Percentiles rank a stretch among this genome's conserved stretches.
Evolutionary conservation across 2,797 vertebrate genomes (phyloP).

Genomic region (Bovichtus variegatus): DNA sequence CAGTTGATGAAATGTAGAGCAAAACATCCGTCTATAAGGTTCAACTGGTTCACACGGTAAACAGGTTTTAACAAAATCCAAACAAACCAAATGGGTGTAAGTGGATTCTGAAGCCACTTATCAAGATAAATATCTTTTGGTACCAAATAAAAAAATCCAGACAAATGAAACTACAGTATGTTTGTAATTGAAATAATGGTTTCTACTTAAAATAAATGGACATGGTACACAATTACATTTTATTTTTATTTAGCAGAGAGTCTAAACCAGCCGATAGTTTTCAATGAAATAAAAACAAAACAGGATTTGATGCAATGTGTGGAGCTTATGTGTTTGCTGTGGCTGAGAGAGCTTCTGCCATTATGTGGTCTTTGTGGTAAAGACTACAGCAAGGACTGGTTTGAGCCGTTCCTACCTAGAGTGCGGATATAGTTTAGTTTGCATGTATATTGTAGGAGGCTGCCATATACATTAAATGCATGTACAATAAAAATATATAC

Average conservation of each 20-base stretch:
- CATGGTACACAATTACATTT: neutral
- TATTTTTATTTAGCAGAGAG: no score
- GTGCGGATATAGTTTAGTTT: slow-evolving; percentile 10
- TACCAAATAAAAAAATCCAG: neutral
- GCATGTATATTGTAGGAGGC: neutral
- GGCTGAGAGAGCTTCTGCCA: neutral
- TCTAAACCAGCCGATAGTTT: neutral
- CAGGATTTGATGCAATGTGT: neutral
- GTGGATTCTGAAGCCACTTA: neutral
- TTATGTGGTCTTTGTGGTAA: neutral
- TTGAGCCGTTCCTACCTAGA: neutral
- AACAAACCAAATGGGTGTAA: neutral
- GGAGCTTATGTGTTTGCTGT: slow-evolving; percentile 1
- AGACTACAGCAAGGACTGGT: no score
- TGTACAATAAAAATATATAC: neutral
- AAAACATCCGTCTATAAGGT: neutral
- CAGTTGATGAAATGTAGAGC: neutral
- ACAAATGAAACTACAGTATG: neutral
- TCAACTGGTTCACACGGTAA: neutral
- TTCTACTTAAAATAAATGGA: neutral
- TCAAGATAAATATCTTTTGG: neutral
- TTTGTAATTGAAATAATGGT: neutral
- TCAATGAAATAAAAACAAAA: neutral
- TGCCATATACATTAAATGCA: neutral
- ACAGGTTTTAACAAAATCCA: neutral